A percentile compares a stretch with the other conserved stretches of the same genome.
These are phyloP conservation scores for Chesias legatella DNA, from an alignment of 2,888 invertebrate genomes.

Conservation along the genomic window DNA sequence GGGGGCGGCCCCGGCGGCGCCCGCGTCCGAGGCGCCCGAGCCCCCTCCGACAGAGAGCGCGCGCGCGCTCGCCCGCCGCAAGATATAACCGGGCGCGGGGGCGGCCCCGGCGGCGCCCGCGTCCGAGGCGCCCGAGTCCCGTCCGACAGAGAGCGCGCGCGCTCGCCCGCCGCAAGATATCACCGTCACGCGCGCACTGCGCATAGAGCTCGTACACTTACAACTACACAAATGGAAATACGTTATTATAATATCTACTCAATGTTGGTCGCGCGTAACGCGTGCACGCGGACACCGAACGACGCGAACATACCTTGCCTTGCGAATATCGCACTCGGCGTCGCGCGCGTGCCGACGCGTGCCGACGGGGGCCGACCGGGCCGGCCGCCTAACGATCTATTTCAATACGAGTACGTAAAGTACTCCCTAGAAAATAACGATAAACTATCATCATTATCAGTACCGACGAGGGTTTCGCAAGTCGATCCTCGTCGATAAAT, in stretches of 20 bases:
- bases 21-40: conserved; percentile 21
- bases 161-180: background rate
- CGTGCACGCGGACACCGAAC: no score
- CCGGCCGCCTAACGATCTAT: conserved; percentile 7
- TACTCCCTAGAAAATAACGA: conserved; percentile 17
- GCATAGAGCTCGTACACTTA: no score
- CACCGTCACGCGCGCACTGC: no score
- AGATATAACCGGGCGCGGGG: background rate
- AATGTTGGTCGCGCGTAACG: no score
- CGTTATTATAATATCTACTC: no score
- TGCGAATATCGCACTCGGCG: no score
- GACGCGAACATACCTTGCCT: no score
- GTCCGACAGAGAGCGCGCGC: no score
- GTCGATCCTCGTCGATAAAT: conserved; percentile 22
- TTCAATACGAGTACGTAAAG: conserved; percentile 6
- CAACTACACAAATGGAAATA: conserved; percentile 3
- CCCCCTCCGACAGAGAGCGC: conserved; percentile 15
- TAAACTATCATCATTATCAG: conserved; percentile 21
- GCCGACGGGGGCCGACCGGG: background rate
- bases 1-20: no score
- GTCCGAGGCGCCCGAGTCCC: no score
- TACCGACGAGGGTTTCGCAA: conserved; percentile 14
- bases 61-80: background rate
- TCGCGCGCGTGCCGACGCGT: background rate
- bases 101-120: background rate